A percentile compares a stretch with the other conserved stretches of the same genome.
Conservation (phyloP, 1,140 invertebrate species). For the Psilanteris sp. region DNA sequence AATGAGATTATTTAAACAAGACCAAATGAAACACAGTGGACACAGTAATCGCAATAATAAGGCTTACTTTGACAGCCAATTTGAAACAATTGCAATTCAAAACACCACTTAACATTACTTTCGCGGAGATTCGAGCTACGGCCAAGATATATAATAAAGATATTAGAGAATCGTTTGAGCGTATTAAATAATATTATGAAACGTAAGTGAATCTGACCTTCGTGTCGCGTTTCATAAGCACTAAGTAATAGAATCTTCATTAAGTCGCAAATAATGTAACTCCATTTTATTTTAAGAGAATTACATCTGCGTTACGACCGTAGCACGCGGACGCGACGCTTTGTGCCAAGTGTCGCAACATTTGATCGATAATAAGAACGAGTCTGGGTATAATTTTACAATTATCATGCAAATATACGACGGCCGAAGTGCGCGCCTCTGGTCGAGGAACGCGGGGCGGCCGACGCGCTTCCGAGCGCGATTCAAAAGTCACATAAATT, state of each 20-base stretch:
- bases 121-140: conserved; percentile 45
- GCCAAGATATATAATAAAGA: conserved; percentile 60
- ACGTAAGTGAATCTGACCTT: conserved; percentile 61
- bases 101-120: conserved; percentile 57
- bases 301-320: too few relatives aligned
- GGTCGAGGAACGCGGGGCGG: too few relatives aligned
- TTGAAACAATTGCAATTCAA: conserved; percentile 62
- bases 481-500: too few relatives aligned
- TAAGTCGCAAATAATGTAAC: conserved; percentile 23
- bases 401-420: too few relatives aligned
- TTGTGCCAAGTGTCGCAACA: too few relatives aligned
- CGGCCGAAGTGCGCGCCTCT: too few relatives aligned
- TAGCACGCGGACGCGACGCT: too few relatives aligned
- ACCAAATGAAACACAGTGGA: conserved; percentile 39
- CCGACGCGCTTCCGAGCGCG: too few relatives aligned
- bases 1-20: conserved; percentile 43
- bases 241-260: conserved; percentile 57
- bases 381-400: too few relatives aligned
- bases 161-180: conserved; percentile 59
- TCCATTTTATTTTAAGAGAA: conserved; percentile 7
- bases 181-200: conserved; percentile 61
- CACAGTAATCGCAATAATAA: conserved; percentile 55
- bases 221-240: conserved; percentile 43
- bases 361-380: too few relatives aligned
- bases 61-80: conserved; percentile 53